Evolutionary conservation across 2,888 invertebrate genomes (phyloP), one percentile per base, ranked within the genome.

Genomic region (Megalurothrips usitatus): DNA sequence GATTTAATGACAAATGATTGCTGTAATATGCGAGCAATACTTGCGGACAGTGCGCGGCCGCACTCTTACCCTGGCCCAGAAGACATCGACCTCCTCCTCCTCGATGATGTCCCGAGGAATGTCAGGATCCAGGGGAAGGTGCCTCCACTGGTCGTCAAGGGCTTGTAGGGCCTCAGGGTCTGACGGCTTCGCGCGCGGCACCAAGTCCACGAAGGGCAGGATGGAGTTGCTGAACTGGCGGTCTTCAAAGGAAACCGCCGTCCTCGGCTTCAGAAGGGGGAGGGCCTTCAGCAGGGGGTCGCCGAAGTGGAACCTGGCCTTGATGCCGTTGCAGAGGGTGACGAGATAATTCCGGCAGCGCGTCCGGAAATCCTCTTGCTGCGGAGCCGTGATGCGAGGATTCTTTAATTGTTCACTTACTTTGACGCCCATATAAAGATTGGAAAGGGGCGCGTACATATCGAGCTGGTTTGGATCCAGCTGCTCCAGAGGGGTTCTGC

Each of bases 91-190:
- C 78, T 83, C 81, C 78, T 79, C 80, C 49, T 82, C 81, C n/a
- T 79, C 68, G 4, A 48, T 47, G 79, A 83, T 83, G 80, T 83
- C 81, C 6, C 81, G 68, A 1, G 83, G 82, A 79, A 78, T 78
- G n/a, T 63, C 63, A 9, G 82, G 80, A 19, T 80, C n/a, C n/a
- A 48, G 9, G 80, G 79, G 75, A 84, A n/a, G n/a, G 80, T 80
- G 82, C 81, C 82, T 79, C 84, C 83, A 84, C 80, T 84, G 83
- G 63, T 84, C 82, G 68, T 84, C 83, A 10, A 84, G 81, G 52
- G 49, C 81, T 75, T 83, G 82, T 75, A 82, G 52, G n/a, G 81
- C 11, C 26, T 63, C 68, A 17, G 52, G 78, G 28, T 82, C 82
- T 9, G 63, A 9, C 1, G 63, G 63, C 63, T 63, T 63, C 11